phyloP scores from a whole-genome alignment of 1,140 invertebrate species.

The Phenacoccus solenopsis region DNA sequence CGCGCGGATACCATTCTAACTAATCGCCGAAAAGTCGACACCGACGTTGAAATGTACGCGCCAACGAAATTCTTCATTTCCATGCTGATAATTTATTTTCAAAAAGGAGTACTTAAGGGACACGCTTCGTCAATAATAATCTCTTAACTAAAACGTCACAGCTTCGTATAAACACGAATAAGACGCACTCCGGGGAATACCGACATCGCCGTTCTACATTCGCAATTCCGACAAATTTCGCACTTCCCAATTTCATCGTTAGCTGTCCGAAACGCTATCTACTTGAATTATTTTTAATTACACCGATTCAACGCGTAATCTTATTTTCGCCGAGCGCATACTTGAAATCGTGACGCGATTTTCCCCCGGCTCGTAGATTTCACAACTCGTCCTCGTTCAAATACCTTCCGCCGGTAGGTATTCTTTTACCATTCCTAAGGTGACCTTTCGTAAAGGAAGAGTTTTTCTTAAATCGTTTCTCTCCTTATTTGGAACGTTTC shows the following conservation, averaged over 20 bases:
- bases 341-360: not conserved
- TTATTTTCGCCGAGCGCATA: not conserved
- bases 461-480: no score
- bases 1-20: no score
- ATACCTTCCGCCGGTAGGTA: no score
- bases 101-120: conserved; percentile 1
- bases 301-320: not conserved
- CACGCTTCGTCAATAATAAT: not conserved
- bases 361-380: no score
- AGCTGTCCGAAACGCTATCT: not conserved
- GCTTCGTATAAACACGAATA: conserved; percentile 1
- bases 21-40: no score
- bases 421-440: no score
- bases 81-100: not conserved
- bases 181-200: not conserved
- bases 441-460: no score
- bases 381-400: no score
- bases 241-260: not conserved
- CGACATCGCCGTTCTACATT: not conserved
- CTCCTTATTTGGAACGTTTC: no score
- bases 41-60: not conserved
- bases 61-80: not conserved
- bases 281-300: conserved; percentile 4
- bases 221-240: not conserved
- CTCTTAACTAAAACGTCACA: conserved; percentile 1